Evolutionary conservation across 2,888 invertebrate species (phyloP).

Genomic region (Philopedon plagiatum): DNA sequence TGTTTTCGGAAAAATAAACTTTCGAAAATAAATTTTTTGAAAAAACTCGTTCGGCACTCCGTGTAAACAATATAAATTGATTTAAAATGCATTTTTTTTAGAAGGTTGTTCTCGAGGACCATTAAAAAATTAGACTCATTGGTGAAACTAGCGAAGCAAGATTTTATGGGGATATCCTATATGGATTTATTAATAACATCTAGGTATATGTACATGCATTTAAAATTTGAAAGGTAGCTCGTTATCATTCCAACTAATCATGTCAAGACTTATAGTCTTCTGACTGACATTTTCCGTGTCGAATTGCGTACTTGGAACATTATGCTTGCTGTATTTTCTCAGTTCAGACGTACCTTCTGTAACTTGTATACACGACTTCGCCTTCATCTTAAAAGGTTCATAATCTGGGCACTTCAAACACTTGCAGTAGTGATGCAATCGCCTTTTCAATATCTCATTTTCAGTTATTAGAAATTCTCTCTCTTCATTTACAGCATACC

Average conservation of each 20-base stretch:
- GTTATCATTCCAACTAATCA: conserved; percentile 8
- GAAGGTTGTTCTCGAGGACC: no score
- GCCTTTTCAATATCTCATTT: conserved; percentile 57
- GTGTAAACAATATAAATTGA: no score
- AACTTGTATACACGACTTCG: conserved; percentile 35
- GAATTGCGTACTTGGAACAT: neutral
- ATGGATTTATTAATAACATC: no score
- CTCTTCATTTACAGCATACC: conserved; percentile 63
- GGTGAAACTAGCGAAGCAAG: no score
- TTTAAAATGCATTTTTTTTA: no score
- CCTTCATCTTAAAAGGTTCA: conserved; percentile 29
- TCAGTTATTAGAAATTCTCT: conserved; percentile 60
- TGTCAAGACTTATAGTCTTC: conserved; percentile 10
- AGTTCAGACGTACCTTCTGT: conserved; percentile 53
- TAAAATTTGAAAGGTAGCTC: conserved; percentile 12
- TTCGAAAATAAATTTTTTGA: no score
- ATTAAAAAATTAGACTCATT: no score
- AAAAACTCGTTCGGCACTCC: no score
- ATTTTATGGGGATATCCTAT: no score
- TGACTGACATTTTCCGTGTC: conserved; percentile 21
- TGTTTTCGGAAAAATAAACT: no score
- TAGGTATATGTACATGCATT: neutral
- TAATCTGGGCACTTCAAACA: conserved; percentile 41
- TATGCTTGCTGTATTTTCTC: conserved; percentile 52
- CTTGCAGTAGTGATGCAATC: conserved; percentile 31